Evolutionary conservation across 2,888 invertebrate genomes (phyloP).

Genomic region (Drosophila planitibia): DNA sequence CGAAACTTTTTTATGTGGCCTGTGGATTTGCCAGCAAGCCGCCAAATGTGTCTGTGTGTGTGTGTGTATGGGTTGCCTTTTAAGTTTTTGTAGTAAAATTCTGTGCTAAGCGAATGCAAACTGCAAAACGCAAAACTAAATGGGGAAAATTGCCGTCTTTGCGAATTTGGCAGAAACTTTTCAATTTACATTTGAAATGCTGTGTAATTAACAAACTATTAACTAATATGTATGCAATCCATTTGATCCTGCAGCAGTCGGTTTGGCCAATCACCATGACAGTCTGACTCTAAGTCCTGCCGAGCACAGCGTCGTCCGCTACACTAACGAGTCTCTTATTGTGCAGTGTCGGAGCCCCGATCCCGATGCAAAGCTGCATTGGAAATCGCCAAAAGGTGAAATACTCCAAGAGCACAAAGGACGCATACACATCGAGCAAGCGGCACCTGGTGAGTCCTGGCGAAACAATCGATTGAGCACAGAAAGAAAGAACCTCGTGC

Average conservation of each 20-base stretch:
- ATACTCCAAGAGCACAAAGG: conserved; percentile 84
- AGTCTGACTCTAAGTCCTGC: conserved; percentile 82
- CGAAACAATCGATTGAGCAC: conserved; percentile 9
- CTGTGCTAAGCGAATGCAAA: conserved; percentile 23
- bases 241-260: conserved; percentile 65
- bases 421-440: conserved; percentile 85
- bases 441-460: conserved; percentile 74
- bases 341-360: conserved; percentile 83
- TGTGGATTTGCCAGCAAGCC: conserved; percentile 13
- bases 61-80: conserved; percentile 12
- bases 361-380: conserved; percentile 80
- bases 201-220: conserved; percentile 62
- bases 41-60: conserved; percentile 4
- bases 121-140: conserved; percentile 27
- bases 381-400: conserved; percentile 85
- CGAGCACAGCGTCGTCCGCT: conserved; percentile 84
- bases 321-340: conserved; percentile 85
- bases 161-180: conserved; percentile 42
- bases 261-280: conserved; percentile 81
- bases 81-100: conserved; percentile 35
- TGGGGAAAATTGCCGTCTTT: conserved; percentile 14
- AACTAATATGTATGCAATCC: conserved; percentile 31
- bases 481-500: conserved; percentile 27
- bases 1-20: conserved; percentile 33
- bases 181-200: conserved; percentile 47